Evolutionary conservation across 2,888 invertebrate species (phyloP), one percentile per base, ranked within the genome.

Genomic region (Macropis europaea): DNA sequence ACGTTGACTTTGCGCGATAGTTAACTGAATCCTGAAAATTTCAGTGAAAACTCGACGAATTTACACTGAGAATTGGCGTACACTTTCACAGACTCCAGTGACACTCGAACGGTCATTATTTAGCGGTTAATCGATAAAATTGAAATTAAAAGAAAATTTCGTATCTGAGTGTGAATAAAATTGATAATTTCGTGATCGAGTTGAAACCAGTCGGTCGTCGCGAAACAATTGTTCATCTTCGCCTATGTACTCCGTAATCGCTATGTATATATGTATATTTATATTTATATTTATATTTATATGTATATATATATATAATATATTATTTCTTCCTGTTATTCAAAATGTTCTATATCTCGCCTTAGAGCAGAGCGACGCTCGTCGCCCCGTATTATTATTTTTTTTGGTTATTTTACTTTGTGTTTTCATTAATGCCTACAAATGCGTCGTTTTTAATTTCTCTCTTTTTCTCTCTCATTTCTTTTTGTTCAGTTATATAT

Each of bases 371-470:
- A n/a, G 60, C 71, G 60, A 47, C 60, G 52, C 71, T 42, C 34
- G 60, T 11, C 72, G 50, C 61, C 59, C 32, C 4, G 30, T 53
- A n/a, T n/a, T n/a, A n/a, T 72, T 69, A 43, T 63, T 77, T 53
- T 63, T 52, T 72, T 73, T 54, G 43, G 34, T 77, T 26, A 26
- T 3, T 32, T 30, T 19, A 6, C n/a, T n/a, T n/a, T n/a, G 13
- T 52, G 1, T 40, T 42, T 13, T 26, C 7, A 6, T 73, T 67
- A 76, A 61, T 75, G 62, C 57, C 73, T 78, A 76, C 67, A 53
- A 63, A 80, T 79, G 67, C 73, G 53, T 76, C 42, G 57, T 59
- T 63, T 34, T 24, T 28, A 40, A 36, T 42, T 13, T 17, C 17
- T 40, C 19, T 40, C 9, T 24, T 28, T 54, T 52, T 42, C 9